A percentile compares a stretch with the other conserved stretches of the same genome.
Conservation (phyloP, 2,888 invertebrate species). For the Rhagophthalmus giganteus region DNA sequence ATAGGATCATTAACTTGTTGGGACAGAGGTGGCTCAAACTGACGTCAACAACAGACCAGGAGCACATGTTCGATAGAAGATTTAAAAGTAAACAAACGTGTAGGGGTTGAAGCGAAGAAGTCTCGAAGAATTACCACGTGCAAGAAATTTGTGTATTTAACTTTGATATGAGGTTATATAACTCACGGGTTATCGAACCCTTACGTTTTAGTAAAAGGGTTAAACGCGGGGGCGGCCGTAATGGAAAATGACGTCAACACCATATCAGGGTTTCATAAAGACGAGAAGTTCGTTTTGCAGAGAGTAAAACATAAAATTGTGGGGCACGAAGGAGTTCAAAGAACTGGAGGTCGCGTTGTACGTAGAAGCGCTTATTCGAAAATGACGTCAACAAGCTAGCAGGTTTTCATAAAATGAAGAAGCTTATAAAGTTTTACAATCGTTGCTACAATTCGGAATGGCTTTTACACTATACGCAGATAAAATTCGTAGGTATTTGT, state of each 20-base stretch:
- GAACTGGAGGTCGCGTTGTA: constrained; percentile 30
- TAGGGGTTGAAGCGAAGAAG: background rate
- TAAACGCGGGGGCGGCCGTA: constrained; percentile 27
- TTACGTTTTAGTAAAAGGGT: constrained; percentile 13
- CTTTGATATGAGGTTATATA: background rate
- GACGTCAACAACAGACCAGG: constrained; percentile 40
- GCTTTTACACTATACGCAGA: too few species aligned
- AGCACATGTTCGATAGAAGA: constrained; percentile 27
- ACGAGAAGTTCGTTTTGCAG: constrained; percentile 23
- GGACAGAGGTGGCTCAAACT: constrained; percentile 30
- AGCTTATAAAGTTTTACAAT: constrained; percentile 26
- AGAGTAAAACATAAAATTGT: constrained; percentile 1
- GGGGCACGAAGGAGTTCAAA: constrained; percentile 19
- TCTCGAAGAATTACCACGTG: background rate
- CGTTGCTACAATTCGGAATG: too few species aligned
- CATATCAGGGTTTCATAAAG: constrained; percentile 52
- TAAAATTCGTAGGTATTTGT: too few species aligned
- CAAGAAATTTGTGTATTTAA: background rate
- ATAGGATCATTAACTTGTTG: constrained; percentile 25
- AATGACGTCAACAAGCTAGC: constrained; percentile 51
- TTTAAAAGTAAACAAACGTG: constrained; percentile 24
- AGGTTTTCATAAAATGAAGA: constrained; percentile 45
- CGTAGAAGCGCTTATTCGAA: constrained; percentile 51
- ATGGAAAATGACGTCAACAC: constrained; percentile 60
- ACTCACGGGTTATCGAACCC: constrained; percentile 1